Conservation (phyloP, 92 coral and sea anemone species). For the Phenganax marumi region DNA sequence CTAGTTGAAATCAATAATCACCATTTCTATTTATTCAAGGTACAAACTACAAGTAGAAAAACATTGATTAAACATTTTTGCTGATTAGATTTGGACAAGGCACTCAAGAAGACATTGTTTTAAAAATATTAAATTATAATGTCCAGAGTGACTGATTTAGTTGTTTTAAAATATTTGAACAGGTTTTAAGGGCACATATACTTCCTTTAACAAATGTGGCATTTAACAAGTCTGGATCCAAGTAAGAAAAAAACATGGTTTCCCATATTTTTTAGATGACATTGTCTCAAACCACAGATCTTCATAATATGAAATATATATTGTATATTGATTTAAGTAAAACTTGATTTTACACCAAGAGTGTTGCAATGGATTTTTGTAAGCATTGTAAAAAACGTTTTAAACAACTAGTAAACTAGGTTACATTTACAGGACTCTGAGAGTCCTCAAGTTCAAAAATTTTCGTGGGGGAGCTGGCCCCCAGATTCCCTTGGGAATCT, state of each 20-base stretch:
- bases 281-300: no score
- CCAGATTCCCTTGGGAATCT: no score
- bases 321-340: no score
- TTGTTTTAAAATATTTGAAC: background rate
- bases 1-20: constrained; percentile 87
- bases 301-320: no score
- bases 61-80: background rate
- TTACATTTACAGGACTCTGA: no score
- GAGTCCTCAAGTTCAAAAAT: no score
- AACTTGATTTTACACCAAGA: no score
- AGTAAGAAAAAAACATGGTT: constrained; percentile 44
- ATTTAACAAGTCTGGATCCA: constrained; percentile 97
- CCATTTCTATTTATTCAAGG: constrained; percentile 93
- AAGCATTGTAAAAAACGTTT: no score
- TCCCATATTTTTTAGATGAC: background rate
- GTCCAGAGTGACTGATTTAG: background rate
- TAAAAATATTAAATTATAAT: background rate
- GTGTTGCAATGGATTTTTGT: no score
- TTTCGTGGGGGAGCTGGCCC: no score
- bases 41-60: constrained; percentile 7
- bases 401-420: no score
- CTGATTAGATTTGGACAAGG: background rate
- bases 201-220: constrained; percentile 98
- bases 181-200: constrained; percentile 97
- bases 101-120: background rate